Evolutionary conservation across 2,888 invertebrate genomes (phyloP), one percentile per base, ranked within the genome.

Genomic region (Drosophila nigricruria): DNA sequence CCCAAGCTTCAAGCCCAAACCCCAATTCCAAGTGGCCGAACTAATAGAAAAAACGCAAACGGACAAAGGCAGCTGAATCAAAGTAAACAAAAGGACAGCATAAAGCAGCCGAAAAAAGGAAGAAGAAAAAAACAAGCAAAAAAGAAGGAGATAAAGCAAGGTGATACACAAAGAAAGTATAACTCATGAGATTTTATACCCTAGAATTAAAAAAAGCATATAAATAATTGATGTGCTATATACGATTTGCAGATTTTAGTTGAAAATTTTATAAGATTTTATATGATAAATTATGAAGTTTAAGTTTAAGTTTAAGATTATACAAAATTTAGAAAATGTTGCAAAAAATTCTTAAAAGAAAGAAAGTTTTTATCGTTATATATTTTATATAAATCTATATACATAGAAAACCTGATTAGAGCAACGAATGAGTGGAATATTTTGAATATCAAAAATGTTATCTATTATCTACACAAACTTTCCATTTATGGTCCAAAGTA

Each of bases 31-130:
- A 63, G 59, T 43, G 56, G 30, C 53, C 42, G 53, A 70, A 72
- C 75, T 82, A 82, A 82, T 74, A 83, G 77, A 69, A 82, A 82
- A 85, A 70, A 66, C 40, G 49, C 61, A 58, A 67, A 53, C 62
- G 62, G 56, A 79, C 73, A 76, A 70, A 79, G 59, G 69, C 62
- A 59, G 62, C 71, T 45, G 76, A 71, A 70, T 69, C 73, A 69
- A 66, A 76, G 63, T 76, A 76, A 73, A 73, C 68, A 70, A 72
- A 67, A 62, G 71, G 61, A 47, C 50, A 49, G 53, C 69, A 67
- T 42, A 71, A 67, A 63, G 34, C 53, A 45, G 49, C 65, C 49
- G 59, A 67, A 59, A 66, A 56, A 63, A 77, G 58, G n/a, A n/a
- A n/a, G n/a, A 5, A 9, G 42, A 54, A 60, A 54, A 58, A 49